Conservation (phyloP, 2,113 vertebrate species). For the Campylomormyrus tamandua region DNA sequence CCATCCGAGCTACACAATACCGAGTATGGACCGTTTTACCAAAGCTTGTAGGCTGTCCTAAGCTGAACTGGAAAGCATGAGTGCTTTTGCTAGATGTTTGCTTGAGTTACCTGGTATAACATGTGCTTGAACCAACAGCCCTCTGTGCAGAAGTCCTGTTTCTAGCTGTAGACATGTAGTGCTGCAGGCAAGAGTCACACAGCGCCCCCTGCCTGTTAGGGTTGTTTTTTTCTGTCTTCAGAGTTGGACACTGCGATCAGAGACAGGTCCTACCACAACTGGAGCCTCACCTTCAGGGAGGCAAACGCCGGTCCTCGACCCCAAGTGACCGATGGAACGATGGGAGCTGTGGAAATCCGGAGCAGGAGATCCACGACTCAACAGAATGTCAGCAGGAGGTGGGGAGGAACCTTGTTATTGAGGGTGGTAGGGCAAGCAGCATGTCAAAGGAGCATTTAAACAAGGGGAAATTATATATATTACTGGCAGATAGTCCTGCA, state of each 20-base stretch:
- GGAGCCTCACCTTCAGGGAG: neutral
- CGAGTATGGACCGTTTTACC: neutral
- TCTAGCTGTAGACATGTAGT: neutral
- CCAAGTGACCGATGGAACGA: slow-evolving; percentile 28
- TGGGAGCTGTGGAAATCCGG: neutral
- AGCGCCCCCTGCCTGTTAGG: neutral
- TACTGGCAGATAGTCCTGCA: slow-evolving; percentile 9
- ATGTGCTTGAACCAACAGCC: neutral
- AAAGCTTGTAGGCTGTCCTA: neutral
- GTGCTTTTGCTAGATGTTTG: neutral
- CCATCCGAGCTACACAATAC: neutral
- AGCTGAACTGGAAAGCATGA: neutral
- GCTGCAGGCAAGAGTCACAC: neutral
- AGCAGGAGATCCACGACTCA: neutral
- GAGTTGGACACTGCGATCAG: neutral
- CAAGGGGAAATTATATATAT: neutral
- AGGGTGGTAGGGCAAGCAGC: neutral
- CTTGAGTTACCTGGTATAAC: neutral
- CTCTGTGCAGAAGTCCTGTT: neutral
- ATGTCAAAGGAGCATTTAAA: neutral
- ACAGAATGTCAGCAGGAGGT: neutral
- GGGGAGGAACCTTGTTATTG: neutral
- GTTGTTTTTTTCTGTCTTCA: neutral
- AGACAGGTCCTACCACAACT: slow-evolving; percentile 14
- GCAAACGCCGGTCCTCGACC: slow-evolving; percentile 33